Conservation (phyloP, 2,113 vertebrate species). For the Dicrurus megarhynchus region DNA sequence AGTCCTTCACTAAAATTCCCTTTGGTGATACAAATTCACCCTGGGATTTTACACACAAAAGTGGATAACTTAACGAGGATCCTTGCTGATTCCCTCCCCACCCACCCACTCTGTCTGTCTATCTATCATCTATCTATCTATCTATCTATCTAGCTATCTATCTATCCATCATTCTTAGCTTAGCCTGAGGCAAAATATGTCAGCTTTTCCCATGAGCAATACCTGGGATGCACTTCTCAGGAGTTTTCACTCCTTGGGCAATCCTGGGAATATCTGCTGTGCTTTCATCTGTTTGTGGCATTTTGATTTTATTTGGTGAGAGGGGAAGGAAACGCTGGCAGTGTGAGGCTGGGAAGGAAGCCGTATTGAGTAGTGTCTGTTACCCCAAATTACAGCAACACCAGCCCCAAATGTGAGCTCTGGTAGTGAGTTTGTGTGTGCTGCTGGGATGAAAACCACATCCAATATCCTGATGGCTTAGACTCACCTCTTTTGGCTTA, state of each 20-base stretch:
- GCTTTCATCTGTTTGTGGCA: neutral
- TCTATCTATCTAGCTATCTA: neutral
- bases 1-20: neutral
- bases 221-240: neutral
- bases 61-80: neutral
- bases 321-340: neutral
- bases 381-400: neutral
- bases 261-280: neutral
- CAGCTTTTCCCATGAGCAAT: neutral
- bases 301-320: neutral
- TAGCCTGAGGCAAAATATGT: neutral
- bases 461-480: neutral
- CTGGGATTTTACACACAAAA: neutral
- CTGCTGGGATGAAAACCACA: neutral
- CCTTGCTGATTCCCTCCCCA: neutral
- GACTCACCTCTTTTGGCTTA: neutral
- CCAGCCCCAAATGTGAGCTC: neutral
- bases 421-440: neutral
- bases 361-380: neutral
- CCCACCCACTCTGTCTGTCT: neutral
- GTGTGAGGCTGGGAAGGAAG: neutral
- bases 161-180: neutral
- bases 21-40: neutral
- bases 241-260: neutral
- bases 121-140: accelerated